These are phyloP conservation scores for Poecile montanus DNA, from an alignment of 2,797 vertebrate genomes.

Conservation along the genomic window DNA sequence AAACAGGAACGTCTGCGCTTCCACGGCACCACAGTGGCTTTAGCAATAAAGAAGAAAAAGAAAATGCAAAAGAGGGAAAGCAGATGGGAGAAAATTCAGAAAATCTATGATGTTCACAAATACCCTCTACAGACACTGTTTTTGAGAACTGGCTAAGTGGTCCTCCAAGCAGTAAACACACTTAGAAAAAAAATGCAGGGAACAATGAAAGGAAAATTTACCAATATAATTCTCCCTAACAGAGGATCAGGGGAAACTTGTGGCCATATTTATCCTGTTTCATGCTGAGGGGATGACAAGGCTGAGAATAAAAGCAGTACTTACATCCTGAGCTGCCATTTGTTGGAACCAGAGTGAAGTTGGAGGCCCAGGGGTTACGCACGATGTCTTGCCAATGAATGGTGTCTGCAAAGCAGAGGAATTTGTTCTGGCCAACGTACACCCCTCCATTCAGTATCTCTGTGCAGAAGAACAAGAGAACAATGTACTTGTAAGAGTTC, in stretches of 20 bases:
- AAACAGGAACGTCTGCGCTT: constrained; percentile 43
- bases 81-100: not conserved
- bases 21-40: not conserved
- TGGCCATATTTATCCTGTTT: not conserved
- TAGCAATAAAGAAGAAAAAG: constrained; percentile 20
- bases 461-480: constrained; percentile 68
- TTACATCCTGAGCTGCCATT: constrained; percentile 93
- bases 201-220: not conserved
- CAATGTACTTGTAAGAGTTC: not conserved
- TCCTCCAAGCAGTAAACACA: not conserved
- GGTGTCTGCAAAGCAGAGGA: constrained; percentile 94
- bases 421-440: constrained; percentile 97
- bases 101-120: not conserved
- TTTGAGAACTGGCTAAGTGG: not conserved
- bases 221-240: not conserved
- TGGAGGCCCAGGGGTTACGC: constrained; percentile 89
- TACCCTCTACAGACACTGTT: not conserved
- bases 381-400: constrained; percentile 98
- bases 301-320: constrained; percentile 53
- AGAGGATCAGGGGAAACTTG: not conserved
- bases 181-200: not conserved
- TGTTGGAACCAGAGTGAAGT: constrained; percentile 92
- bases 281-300: not conserved
- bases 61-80: not conserved
- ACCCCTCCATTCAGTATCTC: constrained; percentile 96